Percentiles rank a stretch among this genome's conserved stretches.
phyloP scores from a whole-genome alignment of 2,797 vertebrate genomes.

The Triplophysa bombifrons region DNA sequence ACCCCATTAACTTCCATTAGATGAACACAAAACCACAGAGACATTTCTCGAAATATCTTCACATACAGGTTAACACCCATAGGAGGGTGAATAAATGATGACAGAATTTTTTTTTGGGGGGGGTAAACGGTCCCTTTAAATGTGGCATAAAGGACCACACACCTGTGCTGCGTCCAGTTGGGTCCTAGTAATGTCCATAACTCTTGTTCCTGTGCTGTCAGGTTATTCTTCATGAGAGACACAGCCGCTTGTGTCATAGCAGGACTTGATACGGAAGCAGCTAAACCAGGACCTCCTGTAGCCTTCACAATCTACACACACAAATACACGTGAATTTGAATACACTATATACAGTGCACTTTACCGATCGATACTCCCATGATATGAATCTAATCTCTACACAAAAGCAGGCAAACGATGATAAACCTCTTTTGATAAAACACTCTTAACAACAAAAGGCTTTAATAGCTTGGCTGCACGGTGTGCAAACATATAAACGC shows the following conservation, averaged over 20 bases:
- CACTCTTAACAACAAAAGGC: background rate
- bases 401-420: slow-evolving; percentile 28
- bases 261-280: slow-evolving; percentile 75
- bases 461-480: slow-evolving; percentile 3
- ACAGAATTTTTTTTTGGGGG: too few relatives aligned
- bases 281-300: slow-evolving; percentile 78
- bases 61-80: too few relatives aligned
- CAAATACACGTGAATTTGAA: background rate
- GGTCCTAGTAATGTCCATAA: slow-evolving; percentile 85
- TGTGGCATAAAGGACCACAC: background rate
- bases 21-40: too few relatives aligned
- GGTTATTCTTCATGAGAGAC: slow-evolving; percentile 74
- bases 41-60: too few relatives aligned
- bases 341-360: background rate
- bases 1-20: too few relatives aligned
- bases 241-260: slow-evolving; percentile 82
- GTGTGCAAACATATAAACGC: slow-evolving; percentile 5
- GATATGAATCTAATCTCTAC: background rate
- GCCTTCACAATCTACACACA: slow-evolving; percentile 81
- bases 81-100: too few relatives aligned
- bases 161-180: slow-evolving; percentile 84
- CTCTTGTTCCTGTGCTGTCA: slow-evolving; percentile 74
- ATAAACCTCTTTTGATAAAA: slow-evolving; percentile 18
- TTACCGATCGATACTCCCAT: background rate
- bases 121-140: too few relatives aligned